Percentiles rank a stretch among this genome's conserved stretches.
phyloP scores from a whole-genome alignment of 2,113 vertebrate species.

The Microtus ochrogaster region DNA sequence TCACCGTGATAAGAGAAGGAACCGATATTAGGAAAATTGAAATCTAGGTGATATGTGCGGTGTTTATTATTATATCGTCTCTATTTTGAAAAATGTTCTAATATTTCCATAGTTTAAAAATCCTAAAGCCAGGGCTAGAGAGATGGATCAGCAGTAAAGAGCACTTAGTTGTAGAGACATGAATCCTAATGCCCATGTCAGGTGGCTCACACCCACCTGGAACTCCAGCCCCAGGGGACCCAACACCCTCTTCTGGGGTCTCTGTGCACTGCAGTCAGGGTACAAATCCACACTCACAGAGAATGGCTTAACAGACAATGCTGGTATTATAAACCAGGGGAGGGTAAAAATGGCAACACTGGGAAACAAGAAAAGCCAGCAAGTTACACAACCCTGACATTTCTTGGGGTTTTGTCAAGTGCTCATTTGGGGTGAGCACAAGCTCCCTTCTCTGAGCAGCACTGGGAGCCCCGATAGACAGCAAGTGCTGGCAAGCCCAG shows the following conservation, averaged over 20 bases:
- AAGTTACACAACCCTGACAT: neutral
- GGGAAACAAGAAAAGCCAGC: neutral
- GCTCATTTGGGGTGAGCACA: neutral
- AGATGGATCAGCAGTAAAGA: neutral
- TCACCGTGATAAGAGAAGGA: neutral
- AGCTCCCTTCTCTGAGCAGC: neutral
- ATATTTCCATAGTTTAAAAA: neutral
- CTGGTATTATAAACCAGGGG: neutral
- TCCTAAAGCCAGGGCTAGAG: neutral
- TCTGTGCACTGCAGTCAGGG: too few relatives aligned
- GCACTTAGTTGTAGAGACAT: neutral
- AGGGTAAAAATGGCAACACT: neutral
- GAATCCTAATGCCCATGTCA: neutral
- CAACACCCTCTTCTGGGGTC: neutral
- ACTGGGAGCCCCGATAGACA: neutral
- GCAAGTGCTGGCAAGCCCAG: too few relatives aligned
- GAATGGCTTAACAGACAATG: neutral
- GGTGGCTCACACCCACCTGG: neutral
- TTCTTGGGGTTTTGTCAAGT: neutral
- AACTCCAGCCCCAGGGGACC: neutral
- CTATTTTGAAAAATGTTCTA: neutral
- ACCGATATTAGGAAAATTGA: neutral
- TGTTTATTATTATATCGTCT: neutral
- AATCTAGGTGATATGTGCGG: neutral
- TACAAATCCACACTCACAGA: neutral